Conservation (phyloP, 1,140 invertebrate species). For the Portunus trituberculatus region DNA sequence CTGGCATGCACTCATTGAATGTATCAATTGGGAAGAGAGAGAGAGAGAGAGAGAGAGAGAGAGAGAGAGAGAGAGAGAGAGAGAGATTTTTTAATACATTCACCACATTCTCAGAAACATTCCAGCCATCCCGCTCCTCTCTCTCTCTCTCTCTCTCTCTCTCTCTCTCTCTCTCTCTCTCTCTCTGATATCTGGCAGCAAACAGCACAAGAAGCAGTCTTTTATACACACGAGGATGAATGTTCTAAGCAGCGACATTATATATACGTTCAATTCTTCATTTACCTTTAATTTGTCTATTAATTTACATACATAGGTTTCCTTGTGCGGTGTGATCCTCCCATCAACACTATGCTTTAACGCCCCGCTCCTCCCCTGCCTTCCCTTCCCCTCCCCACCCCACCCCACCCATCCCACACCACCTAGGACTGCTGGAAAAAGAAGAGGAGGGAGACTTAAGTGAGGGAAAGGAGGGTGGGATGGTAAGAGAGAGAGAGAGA, state of each 20-base stretch:
- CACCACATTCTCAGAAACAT: no score
- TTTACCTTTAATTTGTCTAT: not conserved
- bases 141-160: not conserved
- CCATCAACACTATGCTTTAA: slow-evolving; percentile 21
- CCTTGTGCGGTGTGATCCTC: not conserved
- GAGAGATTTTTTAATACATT: no score
- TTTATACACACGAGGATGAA: not conserved
- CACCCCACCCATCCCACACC: not conserved
- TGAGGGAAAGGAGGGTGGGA: not conserved
- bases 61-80: not conserved
- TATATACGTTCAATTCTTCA: not conserved
- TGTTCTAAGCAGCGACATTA: not conserved
- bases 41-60: slow-evolving; percentile 9
- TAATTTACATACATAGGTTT: not conserved
- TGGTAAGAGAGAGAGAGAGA: not conserved
- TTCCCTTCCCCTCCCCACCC: not conserved
- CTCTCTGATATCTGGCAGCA: not conserved
- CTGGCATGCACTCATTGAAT: not conserved
- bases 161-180: not conserved
- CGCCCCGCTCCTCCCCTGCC: not conserved
- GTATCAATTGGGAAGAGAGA: not conserved
- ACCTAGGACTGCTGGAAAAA: not conserved
- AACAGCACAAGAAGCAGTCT: not conserved
- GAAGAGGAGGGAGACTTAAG: no score
- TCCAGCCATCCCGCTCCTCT: no score